Conservation (phyloP, 2,888 invertebrate species). For the Eupithecia centaureata region DNA sequence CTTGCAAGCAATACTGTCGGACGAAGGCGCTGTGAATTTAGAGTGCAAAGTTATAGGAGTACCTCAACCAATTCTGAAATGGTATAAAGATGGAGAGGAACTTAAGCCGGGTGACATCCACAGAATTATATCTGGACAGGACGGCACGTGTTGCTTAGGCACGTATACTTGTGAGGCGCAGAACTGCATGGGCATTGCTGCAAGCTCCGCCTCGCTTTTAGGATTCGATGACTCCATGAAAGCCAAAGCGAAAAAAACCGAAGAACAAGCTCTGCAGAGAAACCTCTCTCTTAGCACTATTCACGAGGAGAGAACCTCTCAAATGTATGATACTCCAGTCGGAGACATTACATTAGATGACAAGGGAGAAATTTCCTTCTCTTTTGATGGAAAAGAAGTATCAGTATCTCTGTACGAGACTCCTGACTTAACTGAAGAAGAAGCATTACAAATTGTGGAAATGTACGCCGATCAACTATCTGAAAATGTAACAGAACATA, state of each 20-base stretch:
- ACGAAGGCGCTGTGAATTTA: slow-evolving; percentile 94
- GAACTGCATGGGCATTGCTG: slow-evolving; percentile 95
- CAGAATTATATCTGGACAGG: slow-evolving; percentile 94
- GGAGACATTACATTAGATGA: slow-evolving; percentile 91
- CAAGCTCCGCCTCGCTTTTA: slow-evolving; percentile 93
- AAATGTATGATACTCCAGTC: slow-evolving; percentile 92
- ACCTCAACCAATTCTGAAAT: slow-evolving; percentile 94
- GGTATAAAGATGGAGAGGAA: slow-evolving; percentile 96
- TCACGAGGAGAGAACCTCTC: slow-evolving; percentile 95
- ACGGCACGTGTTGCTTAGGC: slow-evolving; percentile 94
- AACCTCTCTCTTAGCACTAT: slow-evolving; percentile 95
- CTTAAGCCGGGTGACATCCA: slow-evolving; percentile 96
- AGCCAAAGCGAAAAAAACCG: slow-evolving; percentile 79
- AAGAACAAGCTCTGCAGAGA: slow-evolving; percentile 84
- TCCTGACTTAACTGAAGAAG: slow-evolving; percentile 95
- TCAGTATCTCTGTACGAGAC: slow-evolving; percentile 96
- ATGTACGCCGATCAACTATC: slow-evolving; percentile 97
- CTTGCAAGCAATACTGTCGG: slow-evolving; percentile 92
- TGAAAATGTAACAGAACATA: slow-evolving; percentile 93
- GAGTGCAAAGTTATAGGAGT: slow-evolving; percentile 97
- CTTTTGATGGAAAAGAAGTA: slow-evolving; percentile 95
- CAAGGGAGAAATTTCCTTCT: slow-evolving; percentile 94
- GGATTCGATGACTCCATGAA: slow-evolving; percentile 91
- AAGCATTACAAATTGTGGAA: slow-evolving; percentile 95
- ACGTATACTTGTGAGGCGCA: slow-evolving; percentile 96